Conservation (phyloP, 2,888 invertebrate genomes). For the Volucella zonaria region DNA sequence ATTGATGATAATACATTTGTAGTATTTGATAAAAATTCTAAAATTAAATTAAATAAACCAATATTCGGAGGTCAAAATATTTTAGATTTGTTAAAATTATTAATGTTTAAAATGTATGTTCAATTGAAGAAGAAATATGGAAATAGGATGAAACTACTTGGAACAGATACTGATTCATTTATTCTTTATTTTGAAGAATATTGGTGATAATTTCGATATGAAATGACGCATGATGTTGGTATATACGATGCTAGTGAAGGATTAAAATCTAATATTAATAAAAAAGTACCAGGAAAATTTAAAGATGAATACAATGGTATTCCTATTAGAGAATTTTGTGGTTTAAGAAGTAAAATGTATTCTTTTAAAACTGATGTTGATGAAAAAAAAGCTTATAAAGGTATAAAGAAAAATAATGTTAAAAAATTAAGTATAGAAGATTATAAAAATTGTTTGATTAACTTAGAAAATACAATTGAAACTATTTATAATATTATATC, state of each 20-base stretch:
- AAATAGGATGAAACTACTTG: background rate
- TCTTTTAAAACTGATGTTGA: background rate
- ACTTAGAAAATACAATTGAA: background rate
- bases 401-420: background rate
- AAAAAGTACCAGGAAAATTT: slow-evolving; percentile 3
- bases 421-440: background rate
- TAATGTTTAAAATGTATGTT: slow-evolving; percentile 69
- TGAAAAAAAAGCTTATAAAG: background rate
- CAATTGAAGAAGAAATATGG: background rate
- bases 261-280: background rate
- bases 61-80: slow-evolving; percentile 67
- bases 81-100: slow-evolving; percentile 64
- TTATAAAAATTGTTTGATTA: background rate
- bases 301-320: slow-evolving; percentile 9
- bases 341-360: slow-evolving; percentile 5
- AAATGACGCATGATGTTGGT: background rate
- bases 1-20: slow-evolving; percentile 65
- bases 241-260: background rate
- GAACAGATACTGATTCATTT: slow-evolving; percentile 1
- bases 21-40: slow-evolving; percentile 64
- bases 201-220: no score
- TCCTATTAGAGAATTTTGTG: background rate
- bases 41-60: slow-evolving; percentile 64
- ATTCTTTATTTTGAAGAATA: background rate
- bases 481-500: no score